Percentiles rank a stretch among this genome's conserved stretches.
These are phyloP conservation scores for Axinella damicornis DNA, from an alignment of 37 sponge, comb jelly and placozoan species.

Conservation along the genomic window DNA sequence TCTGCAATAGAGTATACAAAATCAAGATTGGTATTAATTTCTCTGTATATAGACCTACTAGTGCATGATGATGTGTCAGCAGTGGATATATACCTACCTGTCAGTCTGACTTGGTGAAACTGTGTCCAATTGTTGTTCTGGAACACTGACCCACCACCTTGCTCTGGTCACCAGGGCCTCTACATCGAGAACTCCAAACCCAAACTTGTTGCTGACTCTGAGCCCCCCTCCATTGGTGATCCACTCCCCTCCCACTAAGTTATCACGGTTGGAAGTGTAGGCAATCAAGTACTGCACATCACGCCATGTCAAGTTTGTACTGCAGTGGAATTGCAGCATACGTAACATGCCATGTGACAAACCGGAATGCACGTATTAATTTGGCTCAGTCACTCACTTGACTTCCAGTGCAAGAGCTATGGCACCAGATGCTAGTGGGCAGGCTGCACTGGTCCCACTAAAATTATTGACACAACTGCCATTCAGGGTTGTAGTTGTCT, in stretches of 20 bases:
- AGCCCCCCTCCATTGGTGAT: conserved; percentile 80
- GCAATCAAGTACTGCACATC: conserved; percentile 91
- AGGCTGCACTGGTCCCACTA: conserved; percentile 65
- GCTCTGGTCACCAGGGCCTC: conserved; percentile 82
- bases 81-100: not conserved
- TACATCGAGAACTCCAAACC: conserved; percentile 94
- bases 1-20: too few relatives aligned
- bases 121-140: conserved; percentile 28
- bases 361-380: too few relatives aligned
- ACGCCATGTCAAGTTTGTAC: conserved; percentile 87
- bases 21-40: too few relatives aligned
- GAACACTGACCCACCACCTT: conserved; percentile 82
- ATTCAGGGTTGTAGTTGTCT: conserved; percentile 31
- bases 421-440: conserved; percentile 57
- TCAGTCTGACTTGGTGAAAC: not conserved
- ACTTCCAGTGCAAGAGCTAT: conserved; percentile 75
- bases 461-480: conserved; percentile 24
- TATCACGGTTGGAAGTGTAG: conserved; percentile 51
- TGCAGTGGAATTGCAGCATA: not conserved
- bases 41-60: too few relatives aligned
- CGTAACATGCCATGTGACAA: too few relatives aligned
- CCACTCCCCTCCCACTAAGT: conserved; percentile 38
- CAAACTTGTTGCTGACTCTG: conserved; percentile 77
- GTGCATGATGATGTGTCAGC: too few relatives aligned
- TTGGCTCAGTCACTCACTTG: conserved; percentile 69